A percentile compares a stretch with the other conserved stretches of the same genome.
These are phyloP conservation scores for Trachelus troglodyta DNA, from an alignment of 2,888 invertebrate genomes.

Conservation along the genomic window DNA sequence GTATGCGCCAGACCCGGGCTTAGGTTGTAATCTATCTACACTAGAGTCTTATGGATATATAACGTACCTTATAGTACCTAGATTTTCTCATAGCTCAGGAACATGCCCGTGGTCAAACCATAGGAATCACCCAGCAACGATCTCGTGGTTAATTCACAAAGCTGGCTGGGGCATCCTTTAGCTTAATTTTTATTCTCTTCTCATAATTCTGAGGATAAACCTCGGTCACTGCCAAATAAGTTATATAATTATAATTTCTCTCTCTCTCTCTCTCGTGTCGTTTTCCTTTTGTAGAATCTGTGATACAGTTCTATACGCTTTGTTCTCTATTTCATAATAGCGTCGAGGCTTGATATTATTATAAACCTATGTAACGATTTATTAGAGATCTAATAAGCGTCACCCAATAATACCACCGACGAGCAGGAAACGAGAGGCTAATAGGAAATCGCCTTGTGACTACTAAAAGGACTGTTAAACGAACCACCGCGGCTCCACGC, in stretches of 20 bases:
- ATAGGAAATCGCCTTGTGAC: slow-evolving; percentile 12
- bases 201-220: neutral
- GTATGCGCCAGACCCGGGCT: neutral
- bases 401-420: slow-evolving; percentile 6
- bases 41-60: neutral
- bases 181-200: neutral
- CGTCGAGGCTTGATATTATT: neutral
- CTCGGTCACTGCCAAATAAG: neutral
- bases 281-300: neutral
- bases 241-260: neutral
- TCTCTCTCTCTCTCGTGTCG: neutral
- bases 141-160: neutral
- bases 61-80: neutral
- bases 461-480: neutral
- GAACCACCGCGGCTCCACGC: neutral
- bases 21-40: neutral
- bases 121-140: neutral
- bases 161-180: neutral
- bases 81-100: neutral
- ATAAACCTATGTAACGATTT: neutral
- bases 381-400: neutral
- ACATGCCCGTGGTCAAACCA: neutral
- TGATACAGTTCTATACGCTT: neutral
- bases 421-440: slow-evolving; percentile 12
- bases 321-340: neutral